Evolutionary conservation across 2,797 vertebrate species (phyloP).

Genomic region (Brachymystax lenok): DNA sequence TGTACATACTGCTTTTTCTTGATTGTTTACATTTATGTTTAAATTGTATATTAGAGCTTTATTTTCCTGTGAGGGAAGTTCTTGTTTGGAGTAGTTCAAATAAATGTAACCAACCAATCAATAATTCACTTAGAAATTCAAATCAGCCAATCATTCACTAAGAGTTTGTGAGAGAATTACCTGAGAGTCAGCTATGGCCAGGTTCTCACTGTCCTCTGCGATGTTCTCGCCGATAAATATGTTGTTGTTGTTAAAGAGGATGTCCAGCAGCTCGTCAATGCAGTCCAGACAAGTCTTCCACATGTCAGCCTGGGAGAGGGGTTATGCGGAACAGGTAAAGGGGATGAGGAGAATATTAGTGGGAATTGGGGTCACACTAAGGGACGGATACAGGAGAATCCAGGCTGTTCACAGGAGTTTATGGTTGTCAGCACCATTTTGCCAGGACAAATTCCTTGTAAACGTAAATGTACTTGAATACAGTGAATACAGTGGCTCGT

Average conservation of each 20-base stretch:
- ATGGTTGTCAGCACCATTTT: not conserved
- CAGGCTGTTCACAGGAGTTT: not conserved
- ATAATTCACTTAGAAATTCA: not conserved
- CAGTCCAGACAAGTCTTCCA: slow-evolving; percentile 90
- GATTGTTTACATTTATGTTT: no score
- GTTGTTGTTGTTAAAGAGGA: slow-evolving; percentile 84
- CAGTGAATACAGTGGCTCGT: no score
- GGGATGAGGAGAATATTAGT: not conserved
- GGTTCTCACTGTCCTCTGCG: slow-evolving; percentile 87
- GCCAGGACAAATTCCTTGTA: not conserved
- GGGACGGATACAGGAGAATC: no score
- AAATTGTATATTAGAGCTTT: no score
- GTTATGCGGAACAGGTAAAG: not conserved
- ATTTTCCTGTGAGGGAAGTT: not conserved
- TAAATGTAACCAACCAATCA: not conserved
- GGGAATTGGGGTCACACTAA: not conserved
- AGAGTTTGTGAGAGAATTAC: slow-evolving; percentile 54
- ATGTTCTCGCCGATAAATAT: slow-evolving; percentile 94
- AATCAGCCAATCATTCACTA: not conserved
- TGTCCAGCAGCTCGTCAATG: slow-evolving; percentile 88
- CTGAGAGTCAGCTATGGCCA: slow-evolving; percentile 76
- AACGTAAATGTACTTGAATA: not conserved
- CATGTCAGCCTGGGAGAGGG: slow-evolving; percentile 83
- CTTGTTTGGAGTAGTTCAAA: slow-evolving; percentile 4
- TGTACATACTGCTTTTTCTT: no score